phyloP scores from a whole-genome alignment of 2,797 vertebrate species.

The Tarsius wallacei region DNA sequence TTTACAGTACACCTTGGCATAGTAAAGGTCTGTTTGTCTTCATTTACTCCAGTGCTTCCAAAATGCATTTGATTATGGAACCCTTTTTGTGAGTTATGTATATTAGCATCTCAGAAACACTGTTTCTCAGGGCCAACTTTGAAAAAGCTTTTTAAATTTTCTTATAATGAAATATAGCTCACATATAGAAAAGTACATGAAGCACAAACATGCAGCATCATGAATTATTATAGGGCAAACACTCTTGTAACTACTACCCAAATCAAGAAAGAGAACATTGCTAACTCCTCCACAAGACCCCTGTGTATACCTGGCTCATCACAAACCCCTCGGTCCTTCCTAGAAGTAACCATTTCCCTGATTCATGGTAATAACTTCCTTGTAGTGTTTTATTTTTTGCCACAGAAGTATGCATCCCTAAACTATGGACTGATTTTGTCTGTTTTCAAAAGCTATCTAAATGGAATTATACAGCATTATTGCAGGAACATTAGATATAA shows the following conservation, averaged over 20 bases:
- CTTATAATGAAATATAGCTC: constrained; percentile 14
- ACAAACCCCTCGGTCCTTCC: neutral
- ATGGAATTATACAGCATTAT: neutral
- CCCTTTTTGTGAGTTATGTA: neutral
- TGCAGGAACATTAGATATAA: neutral
- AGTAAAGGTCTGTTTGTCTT: constrained; percentile 11
- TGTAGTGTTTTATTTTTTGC: neutral
- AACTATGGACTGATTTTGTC: neutral
- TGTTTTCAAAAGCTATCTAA: constrained; percentile 22
- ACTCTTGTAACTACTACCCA: neutral
- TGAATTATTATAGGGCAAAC: neutral
- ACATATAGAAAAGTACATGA: neutral
- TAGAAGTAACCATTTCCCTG: neutral
- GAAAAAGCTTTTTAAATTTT: neutral
- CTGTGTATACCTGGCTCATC: neutral
- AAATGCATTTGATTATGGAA: constrained; percentile 49
- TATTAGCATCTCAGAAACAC: constrained; percentile 52
- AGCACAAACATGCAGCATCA: constrained; percentile 13
- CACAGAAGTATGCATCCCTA: constrained; percentile 28
- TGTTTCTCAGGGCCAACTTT: constrained; percentile 22
- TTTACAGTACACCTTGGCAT: neutral
- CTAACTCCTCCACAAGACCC: neutral
- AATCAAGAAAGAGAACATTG: constrained; percentile 43
- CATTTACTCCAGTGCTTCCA: constrained; percentile 53
- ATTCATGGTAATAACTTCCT: constrained; percentile 51